Base-by-base conservation (phyloP, 2,113 vertebrate species). In the Hemiprocne comata region DNA sequence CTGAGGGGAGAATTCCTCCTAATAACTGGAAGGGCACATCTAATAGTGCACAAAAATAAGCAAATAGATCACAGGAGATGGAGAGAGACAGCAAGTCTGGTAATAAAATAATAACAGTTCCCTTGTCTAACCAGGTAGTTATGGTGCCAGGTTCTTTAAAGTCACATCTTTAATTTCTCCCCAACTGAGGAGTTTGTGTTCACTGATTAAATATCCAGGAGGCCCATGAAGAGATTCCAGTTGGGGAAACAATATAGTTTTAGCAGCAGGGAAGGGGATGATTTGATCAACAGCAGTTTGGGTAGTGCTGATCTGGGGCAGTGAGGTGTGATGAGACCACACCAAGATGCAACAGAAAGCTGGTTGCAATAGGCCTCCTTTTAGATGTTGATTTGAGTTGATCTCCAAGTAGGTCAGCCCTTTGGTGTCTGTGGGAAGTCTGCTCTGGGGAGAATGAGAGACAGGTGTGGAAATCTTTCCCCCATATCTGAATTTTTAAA, bases 341-440 rank as follows among this genome's bases (percentile, higher is more conserved):
- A 4, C 5, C 0, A 17, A 79, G 70, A 18, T 17, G 67, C 53
- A 4, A 3, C 2, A 7, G 40, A 4, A 71, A 14, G 40, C 8
- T 1, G 7, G 28, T 26, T 36, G 33, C 71, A 72, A 24, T 40
- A 3, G 76, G 57, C 16, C 28, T 71, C 7, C 38, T 31, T 26
- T 13, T 3, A 53, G 72, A 7, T 19, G 48, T 19, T 23, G 20
- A 28, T 71, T 77, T 26, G 42, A 24, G 74, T 46, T 46, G 40
- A 3, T 36, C 48, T 62, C 34, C 13, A 0, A 0, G 1, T 4
- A 34, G 71, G 31, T 34, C n/a, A 48, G 31, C 17, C 38, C 54
- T 50, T n/a, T 44, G 38, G 54, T 62, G 44, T 1, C 78, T 4
- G 28, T 0, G 1, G 75, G 60, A 34, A 2, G 23, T 31, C 65